Evolutionary conservation across 2,113 vertebrate genomes (phyloP), one percentile per base, ranked within the genome.

Genomic region (Clarias gariepinus): DNA sequence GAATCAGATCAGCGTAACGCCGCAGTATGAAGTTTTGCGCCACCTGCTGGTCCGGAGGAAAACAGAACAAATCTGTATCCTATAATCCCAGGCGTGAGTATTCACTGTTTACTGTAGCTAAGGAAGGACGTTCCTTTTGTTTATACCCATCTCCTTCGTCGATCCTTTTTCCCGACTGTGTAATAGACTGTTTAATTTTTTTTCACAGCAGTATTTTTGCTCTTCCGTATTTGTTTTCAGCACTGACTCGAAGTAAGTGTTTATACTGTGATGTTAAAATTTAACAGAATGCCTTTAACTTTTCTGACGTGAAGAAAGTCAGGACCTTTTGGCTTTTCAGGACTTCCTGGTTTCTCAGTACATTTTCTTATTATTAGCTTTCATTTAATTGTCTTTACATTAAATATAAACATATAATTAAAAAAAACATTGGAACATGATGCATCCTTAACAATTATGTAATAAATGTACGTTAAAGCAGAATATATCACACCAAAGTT

Each of bases 11-110:
- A 36, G 25, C n/a, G 33, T 7, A 33, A 10, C 16, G 12, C 19
- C 30, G 19, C 28, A 23, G 9, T 5, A 47, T 61, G 55, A 55
- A 55, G 41, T 12, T 18, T 23, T 33, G 55, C 36, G 80, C 58
- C 86, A 21, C 18, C 80, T 82, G 28, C 57, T 36, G 86, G 86
- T 21, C 28, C 25, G 86, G 86, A 82, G 58, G 21, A 33, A 6
- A 63, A 30, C 10, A 16, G 12, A 53, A 77, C 47, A 52, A 52
- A n/a, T 25, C 30, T 12, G 21, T 12, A 23, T 12, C 10, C 2
- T 16, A 12, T 23, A 73, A 8, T 11, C 36, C 12, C 36, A 19
- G 6, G 47, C 47, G 47, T 47, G 47, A 47, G 47, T 47, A 47
- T 47, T 47, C 8, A 79, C 16, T 57, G 53, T 79, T 58, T 57